Evolutionary conservation across 2,113 vertebrate genomes (phyloP), one percentile per base, ranked within the genome.

Genomic region (Equus quagga): DNA sequence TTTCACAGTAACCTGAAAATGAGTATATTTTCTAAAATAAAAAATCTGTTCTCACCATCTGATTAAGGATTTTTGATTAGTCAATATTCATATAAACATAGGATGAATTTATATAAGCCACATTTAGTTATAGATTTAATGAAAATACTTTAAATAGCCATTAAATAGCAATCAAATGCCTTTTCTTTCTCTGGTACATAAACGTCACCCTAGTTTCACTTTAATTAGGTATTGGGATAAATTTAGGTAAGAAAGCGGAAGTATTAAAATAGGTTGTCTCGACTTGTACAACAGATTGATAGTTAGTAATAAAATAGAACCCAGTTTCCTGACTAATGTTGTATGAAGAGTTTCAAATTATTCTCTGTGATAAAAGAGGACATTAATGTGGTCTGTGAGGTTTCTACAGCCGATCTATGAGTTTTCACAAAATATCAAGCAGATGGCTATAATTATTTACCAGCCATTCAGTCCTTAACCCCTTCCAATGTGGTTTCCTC

Each of bases 311-410:
- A 93, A 82, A 89, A 89, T 13, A 10, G 18, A 95, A 73, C n/a
- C 19, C 17, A 65, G 80, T 62, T 94, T 80, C 64, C 60, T 95
- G 72, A 95, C 54, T 96, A 89, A 88, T 95, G 26, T 69, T 72
- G 12, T 36, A 89, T 49, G 44, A 60, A 93, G 26, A 67, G 31
- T 96, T 87, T 92, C 19, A 94, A 85, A 51, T 87, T 79, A 96
- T 87, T 89, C 44, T 78, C 5, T 83, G 54, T 89, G 51, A 89
- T 87, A 49, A 88, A 81, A 92, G 21, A 95, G 21, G 41, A 73
- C 3, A 86, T 79, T 36, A 90, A 56, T 72, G 83, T 95, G 67
- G 58, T 91, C 54, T 62, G 8, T 96, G 86, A 90, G 51, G 44
- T 75, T 96, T 92, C 79, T 44, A 31, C 4, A 60, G 72, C 24